Conservation (phyloP, 1,140 invertebrate species). For the Archegozetes longisetosus region DNA sequence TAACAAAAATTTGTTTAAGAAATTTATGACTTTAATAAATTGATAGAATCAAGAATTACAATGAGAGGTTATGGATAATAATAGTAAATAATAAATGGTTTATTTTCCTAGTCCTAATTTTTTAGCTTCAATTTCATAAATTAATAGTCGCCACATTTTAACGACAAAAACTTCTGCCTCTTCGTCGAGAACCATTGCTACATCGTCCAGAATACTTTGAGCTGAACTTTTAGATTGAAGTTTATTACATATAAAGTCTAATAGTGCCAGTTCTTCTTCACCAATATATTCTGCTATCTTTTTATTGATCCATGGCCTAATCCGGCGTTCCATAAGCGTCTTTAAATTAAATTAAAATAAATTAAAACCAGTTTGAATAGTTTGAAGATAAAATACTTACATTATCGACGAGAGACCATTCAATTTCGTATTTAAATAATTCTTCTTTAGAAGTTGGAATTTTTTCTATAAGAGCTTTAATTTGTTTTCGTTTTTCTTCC, state of each 20-base stretch:
- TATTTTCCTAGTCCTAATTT: constrained; percentile 38
- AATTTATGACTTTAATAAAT: too few species aligned
- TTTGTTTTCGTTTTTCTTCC: constrained; percentile 88
- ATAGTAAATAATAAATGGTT: too few species aligned
- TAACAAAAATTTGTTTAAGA: too few species aligned
- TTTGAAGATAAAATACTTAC: constrained; percentile 32
- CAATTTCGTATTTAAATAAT: constrained; percentile 80
- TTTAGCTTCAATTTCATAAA: constrained; percentile 98
- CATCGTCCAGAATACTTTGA: constrained; percentile 86
- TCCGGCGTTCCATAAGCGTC: constrained; percentile 84
- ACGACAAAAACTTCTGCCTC: constrained; percentile 99
- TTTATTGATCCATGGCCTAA: constrained; percentile 98
- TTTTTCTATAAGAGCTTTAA: constrained; percentile 92
- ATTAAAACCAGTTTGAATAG: constrained; percentile 8
- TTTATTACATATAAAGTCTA: constrained; percentile 98
- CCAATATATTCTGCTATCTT: constrained; percentile 99
- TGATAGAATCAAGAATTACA: too few species aligned
- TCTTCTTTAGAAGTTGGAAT: constrained; percentile 95
- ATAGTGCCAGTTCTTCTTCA: constrained; percentile 91
- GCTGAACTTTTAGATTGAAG: constrained; percentile 80
- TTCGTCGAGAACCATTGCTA: constrained; percentile 97
- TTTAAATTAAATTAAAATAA: constrained; percentile 26
- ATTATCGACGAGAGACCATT: constrained; percentile 71
- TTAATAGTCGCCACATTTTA: constrained; percentile 97
- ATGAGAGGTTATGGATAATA: too few species aligned